Evolutionary conservation across 2,888 invertebrate species (phyloP).

Genomic region (Neoascia interrupta): DNA sequence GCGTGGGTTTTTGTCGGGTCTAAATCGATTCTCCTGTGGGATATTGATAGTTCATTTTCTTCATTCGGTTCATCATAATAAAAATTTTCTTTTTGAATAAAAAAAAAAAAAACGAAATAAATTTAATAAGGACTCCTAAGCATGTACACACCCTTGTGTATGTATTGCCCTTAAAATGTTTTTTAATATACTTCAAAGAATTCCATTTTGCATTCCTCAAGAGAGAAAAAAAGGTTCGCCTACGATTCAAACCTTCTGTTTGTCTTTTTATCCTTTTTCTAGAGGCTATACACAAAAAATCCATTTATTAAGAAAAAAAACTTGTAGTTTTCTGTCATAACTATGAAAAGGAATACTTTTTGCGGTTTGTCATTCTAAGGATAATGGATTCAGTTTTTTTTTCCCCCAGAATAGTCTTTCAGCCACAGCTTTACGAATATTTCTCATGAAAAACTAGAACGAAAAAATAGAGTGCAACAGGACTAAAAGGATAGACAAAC

Average conservation of each 20-base stretch:
- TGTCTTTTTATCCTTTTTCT: conserved; percentile 14
- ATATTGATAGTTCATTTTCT: conserved; percentile 26
- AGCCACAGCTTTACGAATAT: conserved; percentile 8
- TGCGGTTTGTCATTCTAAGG: conserved; percentile 3
- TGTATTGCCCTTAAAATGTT: conserved; percentile 1
- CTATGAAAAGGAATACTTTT: conserved; percentile 11
- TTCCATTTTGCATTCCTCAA: conserved; percentile 10
- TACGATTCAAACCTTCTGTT: conserved; percentile 4
- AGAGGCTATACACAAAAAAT: conserved; percentile 16
- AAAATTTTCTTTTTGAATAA: no score
- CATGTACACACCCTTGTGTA: neutral
- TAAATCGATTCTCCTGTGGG: conserved; percentile 18
- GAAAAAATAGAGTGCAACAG: conserved; percentile 28
- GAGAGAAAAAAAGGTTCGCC: neutral
- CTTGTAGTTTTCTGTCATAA: conserved; percentile 3
- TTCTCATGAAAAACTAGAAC: neutral
- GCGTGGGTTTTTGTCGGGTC: no score
- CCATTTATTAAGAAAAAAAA: conserved; percentile 30
- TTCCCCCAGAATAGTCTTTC: no score
- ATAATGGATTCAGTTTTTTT: conserved; percentile 35
- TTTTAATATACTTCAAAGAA: conserved; percentile 28
- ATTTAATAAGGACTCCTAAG: conserved; percentile 14
- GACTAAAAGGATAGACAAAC: conserved; percentile 16
- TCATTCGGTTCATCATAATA: conserved; percentile 15
- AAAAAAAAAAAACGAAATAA: neutral